Percentiles rank a stretch among this genome's conserved stretches.
Evolutionary conservation across 2,888 invertebrate species (phyloP).

Genomic region (Trissonchulus sp.): DNA sequence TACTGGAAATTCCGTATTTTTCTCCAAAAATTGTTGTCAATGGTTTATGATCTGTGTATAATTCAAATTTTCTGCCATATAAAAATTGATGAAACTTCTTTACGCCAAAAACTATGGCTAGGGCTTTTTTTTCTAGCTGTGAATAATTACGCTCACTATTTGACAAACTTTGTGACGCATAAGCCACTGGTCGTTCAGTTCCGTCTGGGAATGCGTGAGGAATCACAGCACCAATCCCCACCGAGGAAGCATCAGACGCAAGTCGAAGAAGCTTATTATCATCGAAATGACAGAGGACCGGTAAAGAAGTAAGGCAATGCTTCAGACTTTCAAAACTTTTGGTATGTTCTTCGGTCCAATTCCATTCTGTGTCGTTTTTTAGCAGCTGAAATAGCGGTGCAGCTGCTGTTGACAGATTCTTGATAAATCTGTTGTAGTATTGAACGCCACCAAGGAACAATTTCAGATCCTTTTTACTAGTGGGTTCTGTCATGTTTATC

Average conservation of each 20-base stretch:
- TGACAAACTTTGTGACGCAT: neutral
- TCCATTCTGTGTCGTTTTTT: neutral
- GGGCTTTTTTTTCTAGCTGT: neutral
- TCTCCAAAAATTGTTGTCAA: neutral
- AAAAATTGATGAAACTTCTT: constrained; percentile 1
- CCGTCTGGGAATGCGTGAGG: neutral
- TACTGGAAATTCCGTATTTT: neutral
- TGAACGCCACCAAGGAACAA: neutral
- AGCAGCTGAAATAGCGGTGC: neutral
- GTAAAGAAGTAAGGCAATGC: neutral
- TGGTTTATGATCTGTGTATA: neutral
- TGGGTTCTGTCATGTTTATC: neutral
- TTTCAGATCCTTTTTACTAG: neutral
- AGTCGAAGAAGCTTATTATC: neutral
- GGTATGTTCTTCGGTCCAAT: neutral
- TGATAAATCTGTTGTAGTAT: neutral
- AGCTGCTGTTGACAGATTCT: neutral
- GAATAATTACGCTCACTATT: neutral
- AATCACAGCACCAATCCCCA: neutral
- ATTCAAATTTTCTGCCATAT: neutral
- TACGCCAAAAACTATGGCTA: neutral
- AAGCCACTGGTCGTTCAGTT: neutral
- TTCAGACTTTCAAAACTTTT: neutral
- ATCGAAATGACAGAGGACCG: neutral
- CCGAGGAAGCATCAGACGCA: neutral